These are phyloP conservation scores for Microctenopoma stevenorrisi DNA, from an alignment of 2,797 vertebrate genomes.

Conservation along the genomic window DNA sequence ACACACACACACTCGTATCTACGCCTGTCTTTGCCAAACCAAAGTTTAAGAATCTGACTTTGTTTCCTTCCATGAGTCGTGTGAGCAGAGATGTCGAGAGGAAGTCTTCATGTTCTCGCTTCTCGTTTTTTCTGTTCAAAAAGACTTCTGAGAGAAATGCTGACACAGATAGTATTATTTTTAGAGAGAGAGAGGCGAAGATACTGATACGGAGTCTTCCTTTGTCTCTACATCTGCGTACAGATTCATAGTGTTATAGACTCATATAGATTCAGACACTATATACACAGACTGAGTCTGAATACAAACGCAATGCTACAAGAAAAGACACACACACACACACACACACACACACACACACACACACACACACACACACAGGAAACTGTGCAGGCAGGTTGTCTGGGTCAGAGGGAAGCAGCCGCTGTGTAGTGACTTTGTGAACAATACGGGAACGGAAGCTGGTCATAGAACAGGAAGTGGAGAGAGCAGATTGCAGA, in stretches of 20 bases:
- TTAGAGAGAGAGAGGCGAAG: constrained; percentile 12
- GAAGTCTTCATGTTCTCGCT: not conserved
- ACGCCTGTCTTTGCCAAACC: no score
- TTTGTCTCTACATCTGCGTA: not conserved
- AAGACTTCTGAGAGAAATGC: not conserved
- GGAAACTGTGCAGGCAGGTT: constrained; percentile 26
- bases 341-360: no score
- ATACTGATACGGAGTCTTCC: not conserved
- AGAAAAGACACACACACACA: no score
- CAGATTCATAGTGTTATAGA: no score
- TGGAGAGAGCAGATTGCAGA: constrained; percentile 46
- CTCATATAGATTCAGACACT: no score
- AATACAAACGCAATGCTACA: constrained; percentile 7
- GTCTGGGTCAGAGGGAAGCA: constrained; percentile 61
- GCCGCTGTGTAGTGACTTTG: constrained; percentile 8
- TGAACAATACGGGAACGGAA: constrained; percentile 78
- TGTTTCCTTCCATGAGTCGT: not conserved
- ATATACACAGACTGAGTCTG: not conserved
- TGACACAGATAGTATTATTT: not conserved
- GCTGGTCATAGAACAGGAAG: constrained; percentile 77
- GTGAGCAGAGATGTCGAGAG: not conserved
- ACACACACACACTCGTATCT: no score
- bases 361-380: no score
- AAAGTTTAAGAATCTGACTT: not conserved
- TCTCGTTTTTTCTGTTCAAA: constrained; percentile 6